Evolutionary conservation across 2,888 invertebrate genomes (phyloP), one percentile per base, ranked within the genome.

Genomic region (Alviniconcha strummeri): DNA sequence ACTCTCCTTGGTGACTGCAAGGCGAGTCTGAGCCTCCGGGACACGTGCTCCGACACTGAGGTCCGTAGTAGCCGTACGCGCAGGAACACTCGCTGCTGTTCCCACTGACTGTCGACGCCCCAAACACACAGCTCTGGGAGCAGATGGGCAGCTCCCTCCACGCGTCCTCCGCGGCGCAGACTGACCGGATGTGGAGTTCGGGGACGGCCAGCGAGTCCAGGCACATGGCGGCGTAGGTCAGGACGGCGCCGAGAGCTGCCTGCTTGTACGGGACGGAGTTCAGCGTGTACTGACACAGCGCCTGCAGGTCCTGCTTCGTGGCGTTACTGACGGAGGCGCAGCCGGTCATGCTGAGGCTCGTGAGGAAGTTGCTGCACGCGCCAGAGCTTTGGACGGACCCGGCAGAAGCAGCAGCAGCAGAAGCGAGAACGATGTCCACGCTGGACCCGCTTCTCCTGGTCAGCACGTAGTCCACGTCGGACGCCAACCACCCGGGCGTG

Each of bases 21-120:
- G 90, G 89, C 54, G 82, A 82, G 56, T 85, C 84, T 0, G 90
- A 89, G 36, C 87, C 87, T 11, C 89, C 90, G 4, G 89, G 90
- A 80, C 90, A 90, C 0, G 85, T 84, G 11, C n/a, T 52, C 6
- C 79, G 60, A 84, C 90, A 90, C 3, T n/a, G 54, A 9, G 78
- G 52, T 3, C 89, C 89, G 85, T 85, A 88, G 81, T 90, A 89
- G 8, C 90, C 90, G 74, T 72, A 60, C 52, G 83, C 77, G 80
- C 90, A 90, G 7, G 67, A 60, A 72, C 90, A 90, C 13, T 85
- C 75, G 9, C 86, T 87, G 75, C 84, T 86, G 52, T 74, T 15
- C 13, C 76, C 52, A 60, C 74, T 84, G 17, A 4, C 11, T 1
- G 5, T 5, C 8, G 52, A 19, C 5, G 74, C 11, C 56, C 90